Evolutionary conservation across 2,113 vertebrate species (phyloP).

Genomic region (Grammomys dolichurus): DNA sequence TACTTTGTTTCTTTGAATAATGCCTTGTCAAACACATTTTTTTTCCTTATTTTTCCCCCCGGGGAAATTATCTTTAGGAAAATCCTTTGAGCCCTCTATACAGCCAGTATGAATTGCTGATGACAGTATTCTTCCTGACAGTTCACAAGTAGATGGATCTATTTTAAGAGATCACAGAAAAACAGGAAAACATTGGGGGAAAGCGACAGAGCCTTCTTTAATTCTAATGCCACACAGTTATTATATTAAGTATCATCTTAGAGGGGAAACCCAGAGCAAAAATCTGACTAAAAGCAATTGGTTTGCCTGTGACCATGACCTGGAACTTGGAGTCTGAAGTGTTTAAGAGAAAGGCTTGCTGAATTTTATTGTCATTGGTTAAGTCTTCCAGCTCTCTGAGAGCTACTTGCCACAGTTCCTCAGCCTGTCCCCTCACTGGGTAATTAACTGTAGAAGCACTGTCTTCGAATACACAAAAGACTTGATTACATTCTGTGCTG

Average conservation of each 20-base stretch:
- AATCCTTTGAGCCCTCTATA: neutral
- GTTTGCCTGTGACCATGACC: neutral
- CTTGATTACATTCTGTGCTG: constrained; percentile 66
- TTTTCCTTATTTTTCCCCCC: neutral
- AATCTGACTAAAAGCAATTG: neutral
- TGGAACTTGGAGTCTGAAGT: neutral
- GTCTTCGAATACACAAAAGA: constrained; percentile 58
- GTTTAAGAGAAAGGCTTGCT: neutral
- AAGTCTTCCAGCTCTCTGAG: constrained; percentile 11
- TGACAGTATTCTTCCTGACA: neutral
- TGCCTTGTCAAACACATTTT: constrained; percentile 21
- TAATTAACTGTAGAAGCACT: constrained; percentile 55
- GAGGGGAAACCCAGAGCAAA: constrained; percentile 26
- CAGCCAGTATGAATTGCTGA: neutral
- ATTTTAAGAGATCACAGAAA: constrained; percentile 58
- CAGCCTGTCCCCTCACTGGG: neutral
- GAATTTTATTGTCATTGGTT: neutral
- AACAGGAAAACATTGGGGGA: constrained; percentile 74
- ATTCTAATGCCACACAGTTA: neutral
- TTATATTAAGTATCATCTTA: constrained; percentile 42
- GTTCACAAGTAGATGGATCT: constrained; percentile 47
- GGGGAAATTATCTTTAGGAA: neutral
- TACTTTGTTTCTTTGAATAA: neutral
- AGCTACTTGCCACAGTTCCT: neutral
- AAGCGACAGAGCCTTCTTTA: constrained; percentile 52